Percentiles rank a stretch among this genome's conserved stretches.
Conservation (phyloP, 2,888 invertebrate genomes). For the Furcula furcula region DNA sequence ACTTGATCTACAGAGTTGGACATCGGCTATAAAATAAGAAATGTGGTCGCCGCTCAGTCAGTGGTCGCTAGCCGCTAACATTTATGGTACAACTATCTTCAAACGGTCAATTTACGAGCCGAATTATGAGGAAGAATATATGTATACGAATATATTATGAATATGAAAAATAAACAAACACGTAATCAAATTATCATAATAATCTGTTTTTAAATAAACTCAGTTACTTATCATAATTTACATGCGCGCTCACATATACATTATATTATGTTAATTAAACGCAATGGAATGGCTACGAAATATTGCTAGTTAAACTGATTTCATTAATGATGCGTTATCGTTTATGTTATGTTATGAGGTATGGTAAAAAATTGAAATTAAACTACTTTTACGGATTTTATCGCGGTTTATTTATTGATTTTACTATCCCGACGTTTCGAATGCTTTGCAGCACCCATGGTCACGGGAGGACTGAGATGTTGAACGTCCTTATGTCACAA, state of each 20-base stretch:
- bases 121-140: slow-evolving; percentile 19
- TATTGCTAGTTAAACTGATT: too few relatives aligned
- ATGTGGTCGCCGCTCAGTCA: slow-evolving; percentile 31
- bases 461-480: too few relatives aligned
- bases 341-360: too few relatives aligned
- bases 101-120: slow-evolving; percentile 27
- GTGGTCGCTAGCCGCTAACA: slow-evolving; percentile 31
- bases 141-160: slow-evolving; percentile 2
- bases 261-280: slow-evolving; percentile 16
- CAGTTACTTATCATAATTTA: slow-evolving; percentile 19
- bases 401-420: too few relatives aligned
- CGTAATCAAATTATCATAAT: slow-evolving; percentile 31
- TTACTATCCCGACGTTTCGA: too few relatives aligned
- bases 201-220: slow-evolving; percentile 21
- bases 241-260: slow-evolving; percentile 5
- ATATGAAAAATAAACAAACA: slow-evolving; percentile 18
- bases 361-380: too few relatives aligned
- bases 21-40: slow-evolving; percentile 32
- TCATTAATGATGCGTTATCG: too few relatives aligned
- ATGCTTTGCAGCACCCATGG: too few relatives aligned
- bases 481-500: too few relatives aligned
- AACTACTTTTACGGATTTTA: too few relatives aligned
- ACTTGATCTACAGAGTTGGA: slow-evolving; percentile 24
- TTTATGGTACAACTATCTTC: slow-evolving; percentile 33
- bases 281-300: slow-evolving; percentile 6